A percentile compares a stretch with the other conserved stretches of the same genome.
Conservation (phyloP, 2,797 vertebrate genomes). For the Cuniculus paca region DNA sequence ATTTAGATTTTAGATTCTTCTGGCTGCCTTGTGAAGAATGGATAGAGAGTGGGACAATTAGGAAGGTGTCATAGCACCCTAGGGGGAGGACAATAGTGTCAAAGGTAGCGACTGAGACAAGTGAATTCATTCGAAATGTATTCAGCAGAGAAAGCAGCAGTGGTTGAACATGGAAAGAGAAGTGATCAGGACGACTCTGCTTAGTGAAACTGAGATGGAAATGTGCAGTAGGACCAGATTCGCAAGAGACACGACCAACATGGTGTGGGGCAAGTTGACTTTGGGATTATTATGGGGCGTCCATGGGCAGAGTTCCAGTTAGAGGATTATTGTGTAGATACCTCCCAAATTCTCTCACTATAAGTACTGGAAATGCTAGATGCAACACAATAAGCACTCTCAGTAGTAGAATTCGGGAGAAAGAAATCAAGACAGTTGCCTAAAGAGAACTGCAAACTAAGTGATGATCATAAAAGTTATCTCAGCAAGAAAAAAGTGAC, state of each 20-base stretch:
- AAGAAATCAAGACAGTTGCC: neutral
- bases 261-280: neutral
- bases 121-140: neutral
- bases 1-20: neutral
- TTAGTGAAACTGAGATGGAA: neutral
- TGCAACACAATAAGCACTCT: neutral
- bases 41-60: neutral
- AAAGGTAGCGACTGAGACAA: neutral
- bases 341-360: neutral
- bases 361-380: neutral
- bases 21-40: neutral
- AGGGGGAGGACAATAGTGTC: neutral
- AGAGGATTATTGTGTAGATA: neutral
- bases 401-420: neutral
- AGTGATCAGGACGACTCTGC: neutral
- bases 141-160: neutral
- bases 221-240: neutral
- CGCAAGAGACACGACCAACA: neutral
- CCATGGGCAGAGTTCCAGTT: neutral
- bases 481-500: neutral
- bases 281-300: neutral
- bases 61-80: neutral
- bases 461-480: neutral
- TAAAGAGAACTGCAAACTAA: neutral
- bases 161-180: neutral